A percentile compares a stretch with the other conserved stretches of the same genome.
These are phyloP conservation scores for Philopedon plagiatum DNA, from an alignment of 2,888 invertebrate genomes.

Conservation along the genomic window DNA sequence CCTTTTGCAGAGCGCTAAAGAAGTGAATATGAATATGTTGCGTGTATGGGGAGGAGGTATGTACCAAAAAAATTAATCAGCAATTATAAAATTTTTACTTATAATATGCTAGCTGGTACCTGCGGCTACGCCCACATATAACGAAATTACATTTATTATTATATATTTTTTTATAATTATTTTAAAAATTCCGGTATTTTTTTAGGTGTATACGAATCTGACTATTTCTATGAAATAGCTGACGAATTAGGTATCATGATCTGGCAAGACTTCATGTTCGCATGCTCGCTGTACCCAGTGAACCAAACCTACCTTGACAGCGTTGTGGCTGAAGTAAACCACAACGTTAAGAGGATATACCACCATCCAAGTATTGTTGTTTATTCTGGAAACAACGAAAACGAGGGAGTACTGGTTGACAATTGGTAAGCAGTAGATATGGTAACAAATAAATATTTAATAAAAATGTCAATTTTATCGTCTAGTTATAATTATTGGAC, in stretches of 20 bases:
- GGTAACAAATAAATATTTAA: neutral
- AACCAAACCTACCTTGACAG: constrained; percentile 79
- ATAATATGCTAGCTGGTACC: too few relatives aligned
- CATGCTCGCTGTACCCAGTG: constrained; percentile 94
- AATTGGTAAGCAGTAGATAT: constrained; percentile 78
- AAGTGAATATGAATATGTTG: constrained; percentile 91
- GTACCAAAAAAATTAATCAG: neutral
- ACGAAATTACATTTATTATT: too few relatives aligned
- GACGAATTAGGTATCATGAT: constrained; percentile 92
- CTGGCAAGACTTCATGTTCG: constrained; percentile 99
- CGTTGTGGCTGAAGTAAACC: constrained; percentile 82
- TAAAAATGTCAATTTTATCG: too few relatives aligned
- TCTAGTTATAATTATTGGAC: too few relatives aligned
- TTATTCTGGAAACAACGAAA: constrained; percentile 98
- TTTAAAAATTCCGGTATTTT: neutral
- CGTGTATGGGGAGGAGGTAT: constrained; percentile 97
- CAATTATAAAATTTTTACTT: too few relatives aligned
- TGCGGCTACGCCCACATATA: too few relatives aligned
- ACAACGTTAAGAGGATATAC: constrained; percentile 86
- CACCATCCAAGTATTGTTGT: constrained; percentile 89
- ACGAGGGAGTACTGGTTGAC: constrained; percentile 88
- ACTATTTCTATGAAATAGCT: constrained; percentile 89
- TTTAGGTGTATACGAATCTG: constrained; percentile 86
- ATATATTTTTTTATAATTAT: too few relatives aligned
- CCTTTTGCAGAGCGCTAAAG: constrained; percentile 79